Base-by-base conservation (phyloP, 1,140 invertebrate species). In the Archivesica marissinica region DNA sequence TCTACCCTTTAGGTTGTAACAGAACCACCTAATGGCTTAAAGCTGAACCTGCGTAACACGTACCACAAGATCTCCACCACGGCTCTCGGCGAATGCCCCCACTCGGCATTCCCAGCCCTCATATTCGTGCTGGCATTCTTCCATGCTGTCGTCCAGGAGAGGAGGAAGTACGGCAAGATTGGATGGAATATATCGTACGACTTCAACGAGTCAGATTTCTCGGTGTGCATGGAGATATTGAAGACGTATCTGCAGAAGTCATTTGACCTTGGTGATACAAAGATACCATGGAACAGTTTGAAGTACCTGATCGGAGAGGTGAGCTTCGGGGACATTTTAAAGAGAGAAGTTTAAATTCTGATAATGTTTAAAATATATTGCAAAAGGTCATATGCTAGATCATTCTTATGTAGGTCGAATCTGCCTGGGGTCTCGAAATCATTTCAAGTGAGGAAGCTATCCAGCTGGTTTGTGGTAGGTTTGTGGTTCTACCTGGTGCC, bases 171-270 rank as follows among this genome's bases (percentile, higher is more conserved):
- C 91, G 97, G 97, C 89, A 98, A 98, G 94, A 97, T 98, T 77
- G 97, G 97, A 1, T 98, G 97, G 97, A 99, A 98, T 91, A 97
- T 98, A 81, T 95, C 95, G 54, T 98, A 98, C 91, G 97, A 98
- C 94, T 98, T 98, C 92, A 98, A 97, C 91, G 97, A 98, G 94
- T 97, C 97, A 0, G 98, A 99, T 94, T 98, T 98, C 91, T 96
- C 96, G 78, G 97, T 98, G 20, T 97, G 97, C 92, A 95, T 96
- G 80, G 95, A 96, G 90, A 98, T 98, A 80, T 93, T 98, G 38
- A 95, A 96, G 64, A 97, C 96, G 7, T 98, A 98, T 93, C 94
- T 98, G 17, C 96, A 95, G 0, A 97, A 97, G 90, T 95, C 96
- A 50, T 47, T 88, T 64, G 92, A 95, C 0, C 94, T 94, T 0